Conservation (phyloP, 2,113 vertebrate species). For the Apodemus speciosus region DNA sequence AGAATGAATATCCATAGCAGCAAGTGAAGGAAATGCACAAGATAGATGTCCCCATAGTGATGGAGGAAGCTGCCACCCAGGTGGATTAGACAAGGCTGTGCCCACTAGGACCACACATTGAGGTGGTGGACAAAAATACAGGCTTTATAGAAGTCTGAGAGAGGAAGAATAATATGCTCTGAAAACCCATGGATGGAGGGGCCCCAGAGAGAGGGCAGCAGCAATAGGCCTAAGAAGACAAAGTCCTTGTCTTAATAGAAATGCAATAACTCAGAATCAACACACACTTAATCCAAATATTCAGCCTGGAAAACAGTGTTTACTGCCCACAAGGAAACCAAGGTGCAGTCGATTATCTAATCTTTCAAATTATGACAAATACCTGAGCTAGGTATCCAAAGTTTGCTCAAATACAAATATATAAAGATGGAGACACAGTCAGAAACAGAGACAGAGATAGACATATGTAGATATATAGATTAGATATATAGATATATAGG, state of each 20-base stretch:
- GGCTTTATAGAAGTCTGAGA: background rate
- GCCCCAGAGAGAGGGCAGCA: background rate
- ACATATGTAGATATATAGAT: no score
- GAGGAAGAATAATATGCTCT: background rate
- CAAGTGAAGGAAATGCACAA: background rate
- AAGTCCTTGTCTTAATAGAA: background rate
- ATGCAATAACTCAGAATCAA: background rate
- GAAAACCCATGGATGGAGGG: background rate
- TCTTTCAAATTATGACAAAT: background rate
- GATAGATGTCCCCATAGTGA: background rate
- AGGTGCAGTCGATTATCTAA: background rate
- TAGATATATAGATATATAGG: no score
- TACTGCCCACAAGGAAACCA: background rate
- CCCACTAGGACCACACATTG: background rate
- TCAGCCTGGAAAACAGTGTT: background rate
- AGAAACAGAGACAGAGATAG: no score
- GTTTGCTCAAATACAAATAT: background rate
- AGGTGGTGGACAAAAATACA: background rate
- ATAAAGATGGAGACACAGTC: no score
- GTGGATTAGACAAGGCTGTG: background rate
- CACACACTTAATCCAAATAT: background rate
- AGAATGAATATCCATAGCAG: background rate
- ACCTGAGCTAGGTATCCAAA: background rate
- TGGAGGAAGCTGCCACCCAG: background rate
- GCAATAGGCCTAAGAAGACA: background rate